Percentiles rank a stretch among this genome's conserved stretches.
Evolutionary conservation across 2,888 invertebrate species (phyloP).

Genomic region (Dasypolia templi): DNA sequence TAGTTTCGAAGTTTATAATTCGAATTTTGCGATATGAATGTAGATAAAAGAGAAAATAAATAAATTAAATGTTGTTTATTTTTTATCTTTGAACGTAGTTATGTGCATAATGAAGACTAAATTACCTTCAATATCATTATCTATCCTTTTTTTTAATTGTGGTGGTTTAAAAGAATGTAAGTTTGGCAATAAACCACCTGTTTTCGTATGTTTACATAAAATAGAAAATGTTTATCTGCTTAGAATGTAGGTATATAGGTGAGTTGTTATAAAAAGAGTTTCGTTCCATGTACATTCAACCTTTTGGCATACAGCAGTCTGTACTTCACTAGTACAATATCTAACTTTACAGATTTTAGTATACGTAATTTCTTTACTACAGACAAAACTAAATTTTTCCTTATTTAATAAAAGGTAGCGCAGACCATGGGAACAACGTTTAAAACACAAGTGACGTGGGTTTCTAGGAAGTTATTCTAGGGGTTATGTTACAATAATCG

Average conservation of each 20-base stretch:
- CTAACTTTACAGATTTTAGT: background rate
- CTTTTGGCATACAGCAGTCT: background rate
- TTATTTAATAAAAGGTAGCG: background rate
- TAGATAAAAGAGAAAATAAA: no score
- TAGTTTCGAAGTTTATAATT: no score
- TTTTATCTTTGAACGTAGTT: constrained; percentile 29
- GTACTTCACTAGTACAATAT: background rate
- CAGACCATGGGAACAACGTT: background rate
- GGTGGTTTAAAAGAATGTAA: background rate
- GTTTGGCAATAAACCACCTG: background rate
- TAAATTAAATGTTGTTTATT: constrained; percentile 19
- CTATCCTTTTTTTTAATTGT: background rate
- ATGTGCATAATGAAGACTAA: background rate
- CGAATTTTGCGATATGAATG: no score
- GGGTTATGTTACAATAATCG: background rate
- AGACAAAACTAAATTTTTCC: background rate
- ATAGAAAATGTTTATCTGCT: background rate
- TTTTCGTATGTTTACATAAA: background rate
- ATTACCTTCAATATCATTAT: background rate
- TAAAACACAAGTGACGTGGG: background rate
- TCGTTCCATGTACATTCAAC: background rate
- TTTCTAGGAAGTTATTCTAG: constrained; percentile 8
- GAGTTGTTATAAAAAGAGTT: background rate
- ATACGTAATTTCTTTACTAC: background rate
- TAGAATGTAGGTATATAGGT: background rate